phyloP scores from a whole-genome alignment of 2,888 invertebrate genomes.

The Maniola hyperantus region DNA sequence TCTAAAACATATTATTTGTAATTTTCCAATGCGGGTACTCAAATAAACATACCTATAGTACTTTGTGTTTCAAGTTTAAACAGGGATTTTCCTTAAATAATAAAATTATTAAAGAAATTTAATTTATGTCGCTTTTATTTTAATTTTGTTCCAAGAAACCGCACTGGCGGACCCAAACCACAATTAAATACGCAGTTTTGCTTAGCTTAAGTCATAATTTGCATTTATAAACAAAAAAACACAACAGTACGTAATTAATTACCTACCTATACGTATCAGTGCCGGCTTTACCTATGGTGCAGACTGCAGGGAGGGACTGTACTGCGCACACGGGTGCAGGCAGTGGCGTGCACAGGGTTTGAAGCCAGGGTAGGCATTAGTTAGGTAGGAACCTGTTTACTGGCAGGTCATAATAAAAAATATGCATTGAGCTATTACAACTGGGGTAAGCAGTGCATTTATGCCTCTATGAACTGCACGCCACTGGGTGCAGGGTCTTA shows the following conservation, averaged over 20 bases:
- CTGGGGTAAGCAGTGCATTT: too few relatives aligned
- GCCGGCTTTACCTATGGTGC: too few relatives aligned
- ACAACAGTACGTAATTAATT: not conserved
- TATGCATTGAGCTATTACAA: too few relatives aligned
- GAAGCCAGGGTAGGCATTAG: too few relatives aligned
- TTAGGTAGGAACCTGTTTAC: too few relatives aligned
- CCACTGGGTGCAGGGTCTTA: too few relatives aligned
- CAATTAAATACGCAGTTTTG: constrained; percentile 2
- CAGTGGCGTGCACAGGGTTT: too few relatives aligned
- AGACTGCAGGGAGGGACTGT: too few relatives aligned
- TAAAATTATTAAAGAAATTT: constrained; percentile 1
- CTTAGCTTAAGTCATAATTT: not conserved
- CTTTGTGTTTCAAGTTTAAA: constrained; percentile 4
- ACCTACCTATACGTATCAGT: not conserved
- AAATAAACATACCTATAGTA: not conserved
- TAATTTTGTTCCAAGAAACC: constrained; percentile 9
- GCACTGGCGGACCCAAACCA: not conserved
- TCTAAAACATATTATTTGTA: not conserved
- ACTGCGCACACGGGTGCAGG: too few relatives aligned
- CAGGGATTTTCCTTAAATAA: constrained; percentile 10
- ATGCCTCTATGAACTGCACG: too few relatives aligned
- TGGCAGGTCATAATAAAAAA: too few relatives aligned
- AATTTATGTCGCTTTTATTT: not conserved
- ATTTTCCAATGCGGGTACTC: not conserved
- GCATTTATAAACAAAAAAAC: not conserved